These are phyloP conservation scores for Lates calcarifer DNA, from an alignment of 2,113 vertebrate genomes.

Conservation along the genomic window DNA sequence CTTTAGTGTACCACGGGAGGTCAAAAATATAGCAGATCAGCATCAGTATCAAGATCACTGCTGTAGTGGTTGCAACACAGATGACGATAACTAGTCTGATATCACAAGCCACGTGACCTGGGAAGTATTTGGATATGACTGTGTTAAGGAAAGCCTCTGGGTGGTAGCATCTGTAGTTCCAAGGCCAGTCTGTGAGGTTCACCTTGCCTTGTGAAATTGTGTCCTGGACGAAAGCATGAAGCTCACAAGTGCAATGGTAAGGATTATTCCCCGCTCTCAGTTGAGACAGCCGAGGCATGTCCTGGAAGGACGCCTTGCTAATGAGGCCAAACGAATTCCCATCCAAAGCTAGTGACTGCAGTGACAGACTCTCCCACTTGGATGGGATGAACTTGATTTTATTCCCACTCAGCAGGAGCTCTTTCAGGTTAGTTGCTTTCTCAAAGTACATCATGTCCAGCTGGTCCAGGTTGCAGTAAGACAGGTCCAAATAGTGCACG, in stretches of 20 bases:
- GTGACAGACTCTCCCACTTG: slow-evolving; percentile 78
- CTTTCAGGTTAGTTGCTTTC: slow-evolving; percentile 73
- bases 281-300: slow-evolving; percentile 79
- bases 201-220: slow-evolving; percentile 68
- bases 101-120: slow-evolving; percentile 81
- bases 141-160: slow-evolving; percentile 83
- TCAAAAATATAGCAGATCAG: slow-evolving; percentile 86
- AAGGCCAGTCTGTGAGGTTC: slow-evolving; percentile 86
- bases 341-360: slow-evolving; percentile 82
- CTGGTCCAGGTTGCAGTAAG: slow-evolving; percentile 86
- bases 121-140: slow-evolving; percentile 79
- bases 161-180: slow-evolving; percentile 87
- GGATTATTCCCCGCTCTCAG: slow-evolving; percentile 89
- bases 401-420: slow-evolving; percentile 86
- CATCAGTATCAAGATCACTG: slow-evolving; percentile 69
- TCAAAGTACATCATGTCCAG: slow-evolving; percentile 85
- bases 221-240: slow-evolving; percentile 85
- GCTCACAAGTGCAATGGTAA: slow-evolving; percentile 90
- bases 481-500: slow-evolving; percentile 85
- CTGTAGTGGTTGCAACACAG: slow-evolving; percentile 79
- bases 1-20: slow-evolving; percentile 86
- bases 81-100: slow-evolving; percentile 84
- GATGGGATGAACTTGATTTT: slow-evolving; percentile 90
- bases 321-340: slow-evolving; percentile 90
- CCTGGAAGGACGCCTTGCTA: slow-evolving; percentile 80